Evolutionary conservation across 2,113 vertebrate genomes (phyloP).

Genomic region (Bettongia penicillata): DNA sequence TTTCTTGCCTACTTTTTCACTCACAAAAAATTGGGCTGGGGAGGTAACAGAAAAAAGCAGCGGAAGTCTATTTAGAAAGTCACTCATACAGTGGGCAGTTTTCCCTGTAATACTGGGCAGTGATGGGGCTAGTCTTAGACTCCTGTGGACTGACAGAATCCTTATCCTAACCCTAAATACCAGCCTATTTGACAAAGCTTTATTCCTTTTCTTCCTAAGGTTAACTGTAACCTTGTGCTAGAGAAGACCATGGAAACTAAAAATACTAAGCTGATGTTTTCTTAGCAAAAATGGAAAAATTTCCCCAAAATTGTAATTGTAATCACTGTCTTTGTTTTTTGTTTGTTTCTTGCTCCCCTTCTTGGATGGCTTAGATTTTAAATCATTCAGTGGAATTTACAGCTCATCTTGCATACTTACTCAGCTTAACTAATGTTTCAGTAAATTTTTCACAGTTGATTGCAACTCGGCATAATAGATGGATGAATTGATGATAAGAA

Average conservation of each 20-base stretch:
- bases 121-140: conserved; percentile 51
- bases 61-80: conserved; percentile 54
- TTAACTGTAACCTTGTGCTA: conserved; percentile 74
- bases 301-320: conserved; percentile 43
- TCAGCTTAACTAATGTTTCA: conserved; percentile 98
- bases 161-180: no score
- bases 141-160: conserved; percentile 29
- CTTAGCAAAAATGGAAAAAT: conserved; percentile 77
- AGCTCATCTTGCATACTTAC: conserved; percentile 86
- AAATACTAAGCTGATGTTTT: conserved; percentile 80
- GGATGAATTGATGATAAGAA: conserved; percentile 99
- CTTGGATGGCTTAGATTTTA: conserved; percentile 67
- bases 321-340: conserved; percentile 58
- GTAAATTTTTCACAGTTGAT: conserved; percentile 99
- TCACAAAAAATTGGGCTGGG: conserved; percentile 44
- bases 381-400: conserved; percentile 76
- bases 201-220: conserved; percentile 66
- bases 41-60: neutral
- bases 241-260: conserved; percentile 78
- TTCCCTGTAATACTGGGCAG: conserved; percentile 47
- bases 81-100: conserved; percentile 58
- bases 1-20: conserved; percentile 29
- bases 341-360: conserved; percentile 72
- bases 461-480: conserved; percentile 97
- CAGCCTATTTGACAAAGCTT: conserved; percentile 41